phyloP scores from a whole-genome alignment of 1,140 invertebrate genomes.

The Neodiprion lecontei region DNA sequence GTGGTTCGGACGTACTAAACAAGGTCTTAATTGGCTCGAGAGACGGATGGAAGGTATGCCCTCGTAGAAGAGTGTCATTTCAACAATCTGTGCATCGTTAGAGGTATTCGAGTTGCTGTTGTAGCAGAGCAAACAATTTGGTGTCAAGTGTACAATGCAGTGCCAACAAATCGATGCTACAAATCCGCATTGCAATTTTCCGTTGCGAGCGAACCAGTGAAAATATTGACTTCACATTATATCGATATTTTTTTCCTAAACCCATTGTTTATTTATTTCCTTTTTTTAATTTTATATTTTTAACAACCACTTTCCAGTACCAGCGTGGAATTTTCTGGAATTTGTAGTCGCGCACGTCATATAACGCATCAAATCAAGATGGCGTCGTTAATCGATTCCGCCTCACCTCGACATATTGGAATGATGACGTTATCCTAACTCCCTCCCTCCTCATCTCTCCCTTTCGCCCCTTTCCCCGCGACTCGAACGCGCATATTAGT shows the following conservation, averaged over 20 bases:
- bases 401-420: not conserved
- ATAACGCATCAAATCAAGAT: conserved; percentile 7
- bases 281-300: too few species aligned
- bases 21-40: not conserved
- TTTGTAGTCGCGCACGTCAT: not conserved
- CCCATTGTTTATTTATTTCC: too few species aligned
- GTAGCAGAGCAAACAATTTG: too few species aligned
- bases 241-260: too few species aligned
- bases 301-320: not conserved
- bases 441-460: too few species aligned
- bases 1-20: not conserved
- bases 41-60: not conserved
- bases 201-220: too few species aligned
- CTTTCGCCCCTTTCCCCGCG: not conserved
- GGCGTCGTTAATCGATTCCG: not conserved
- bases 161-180: too few species aligned
- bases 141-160: too few species aligned
- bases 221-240: too few species aligned
- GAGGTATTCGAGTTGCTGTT: too few species aligned
- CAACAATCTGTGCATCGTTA: not conserved
- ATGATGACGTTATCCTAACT: too few species aligned
- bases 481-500: not conserved
- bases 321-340: not conserved
- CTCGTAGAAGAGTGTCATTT: not conserved
- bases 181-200: too few species aligned